Evolutionary conservation across 2,797 vertebrate species (phyloP), one percentile per base, ranked within the genome.

Genomic region (Halcyon chelicuti): DNA sequence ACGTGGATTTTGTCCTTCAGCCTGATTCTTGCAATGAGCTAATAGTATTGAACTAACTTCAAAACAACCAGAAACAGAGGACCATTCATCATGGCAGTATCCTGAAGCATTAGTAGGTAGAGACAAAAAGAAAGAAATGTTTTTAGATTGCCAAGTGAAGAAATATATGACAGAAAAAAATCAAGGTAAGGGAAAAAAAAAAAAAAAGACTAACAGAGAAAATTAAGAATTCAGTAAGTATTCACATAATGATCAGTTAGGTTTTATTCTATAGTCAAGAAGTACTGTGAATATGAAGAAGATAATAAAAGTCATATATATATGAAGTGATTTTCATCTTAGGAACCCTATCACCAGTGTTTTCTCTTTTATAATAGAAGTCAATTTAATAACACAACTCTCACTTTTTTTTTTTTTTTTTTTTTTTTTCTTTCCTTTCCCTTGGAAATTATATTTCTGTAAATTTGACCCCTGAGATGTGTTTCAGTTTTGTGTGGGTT

Each of bases 181-280:
- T 19, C 3, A 83, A 31, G 2, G 3, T 28, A 72, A 68, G 1
- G 10, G 4, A 2, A 6, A 58, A 14, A 15, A 4, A 5, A 2
- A 14, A 19, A 15, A 4, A 6, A 3, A 14, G 16, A 20, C 12
- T 2, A n/a, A 29, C 4, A 51, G 1, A 81, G 23, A 25, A 63
- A 8, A 52, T 52, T 13, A 23, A 47, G 21, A 47, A 47, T 47
- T 47, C 46, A 47, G 21, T 47, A 87, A 47, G 10, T 63, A 33
- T 52, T 82, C 10, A 31, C 3, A 29, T 42, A 35, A 15, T 6
- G 66, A 33, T 61, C 4, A 68, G 25, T 31, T 68, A 51, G 13
- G 28, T 86, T 70, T 83, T 83, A 46, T 55, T 14, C 2, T 33
- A 21, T 52, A 19, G 13, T 39, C 25, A 88, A 92, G 76, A 86